Percentiles rank a stretch among this genome's conserved stretches.
Evolutionary conservation across 2,797 vertebrate species (phyloP).

Genomic region (Intellagama lesueurii): DNA sequence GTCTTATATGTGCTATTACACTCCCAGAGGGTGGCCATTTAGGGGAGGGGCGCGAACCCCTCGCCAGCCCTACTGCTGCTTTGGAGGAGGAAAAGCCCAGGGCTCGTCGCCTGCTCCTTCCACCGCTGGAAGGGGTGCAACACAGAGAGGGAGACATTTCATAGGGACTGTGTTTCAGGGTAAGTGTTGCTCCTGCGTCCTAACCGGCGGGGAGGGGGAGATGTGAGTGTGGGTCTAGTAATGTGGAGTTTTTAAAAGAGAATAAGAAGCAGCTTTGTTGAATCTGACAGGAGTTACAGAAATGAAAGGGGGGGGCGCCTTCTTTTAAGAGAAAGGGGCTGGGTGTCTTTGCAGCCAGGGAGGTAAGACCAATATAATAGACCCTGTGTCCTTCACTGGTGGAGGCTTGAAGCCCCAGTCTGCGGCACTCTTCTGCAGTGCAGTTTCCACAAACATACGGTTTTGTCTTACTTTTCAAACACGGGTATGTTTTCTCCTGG

Average conservation of each 20-base stretch:
- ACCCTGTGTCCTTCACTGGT: conserved; percentile 16
- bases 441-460: conserved; percentile 21
- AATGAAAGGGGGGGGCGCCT: background rate
- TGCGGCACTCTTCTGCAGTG: background rate
- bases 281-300: conserved; percentile 31
- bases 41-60: conserved; percentile 18
- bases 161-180: conserved; percentile 55
- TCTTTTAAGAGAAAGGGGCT: conserved; percentile 22
- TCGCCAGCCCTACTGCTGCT: conserved; percentile 38
- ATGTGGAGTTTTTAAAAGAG: background rate
- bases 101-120: conserved; percentile 40
- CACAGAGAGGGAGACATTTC: conserved; percentile 43
- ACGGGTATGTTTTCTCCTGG: background rate
- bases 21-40: conserved; percentile 18
- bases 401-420: background rate
- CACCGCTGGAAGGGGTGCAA: conserved; percentile 34
- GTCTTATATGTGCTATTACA: conserved; percentile 28
- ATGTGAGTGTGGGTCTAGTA: background rate
- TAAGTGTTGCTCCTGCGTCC: conserved; percentile 70
- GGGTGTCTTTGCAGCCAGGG: conserved; percentile 41
- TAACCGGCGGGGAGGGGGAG: conserved; percentile 10
- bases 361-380: conserved; percentile 40
- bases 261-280: conserved; percentile 30
- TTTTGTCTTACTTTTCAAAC: background rate
- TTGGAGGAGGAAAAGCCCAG: conserved; percentile 45